Base-by-base conservation (phyloP, 2,113 vertebrate species). In the human (Homo sapiens) region DNA sequence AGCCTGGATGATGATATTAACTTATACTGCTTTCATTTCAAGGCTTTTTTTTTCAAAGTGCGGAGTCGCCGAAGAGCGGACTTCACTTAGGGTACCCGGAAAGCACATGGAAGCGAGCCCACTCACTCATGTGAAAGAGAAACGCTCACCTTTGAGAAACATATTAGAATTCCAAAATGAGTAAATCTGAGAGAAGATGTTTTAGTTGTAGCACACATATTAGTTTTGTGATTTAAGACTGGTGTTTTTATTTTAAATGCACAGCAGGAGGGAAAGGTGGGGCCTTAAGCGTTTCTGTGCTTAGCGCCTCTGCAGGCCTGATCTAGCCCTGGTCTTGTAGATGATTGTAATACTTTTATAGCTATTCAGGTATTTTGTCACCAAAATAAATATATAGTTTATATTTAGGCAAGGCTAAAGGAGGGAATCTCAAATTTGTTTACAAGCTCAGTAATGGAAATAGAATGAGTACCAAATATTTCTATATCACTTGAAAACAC, bases 401-500 rank as follows among this genome's bases (percentile, higher is more conserved):
- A 92, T 32, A 78, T 80, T 82, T 66, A 86, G 72, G 59, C n/a
- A 97, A 94, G 22, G 9, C 11, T 73, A 89, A 97, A 93, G 68
- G 57, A 25, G 7, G 40, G 82, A 89, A 94, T 96, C 87, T 91
- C 38, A 85, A 93, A 61, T 87, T 43, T 57, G 57, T 72, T 93
- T 85, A 78, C 75, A 93, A 94, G 57, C 50, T 70, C 57, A 45
- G 10, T 30, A 35, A 88, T 73, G 17, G 75, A 76, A 83, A 64
- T 40, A 90, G 70, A 97, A 81, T 83, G 84, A 92, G 81, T 78
- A 79, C 57, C 35, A 50, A 94, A 85, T 0, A 1, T 87, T 98
- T 97, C 78, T 80, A 79, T 97, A 97, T 98, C 96, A 97, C 96
- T 97, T 98, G 96, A 98, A 97, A 98, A 97, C 89, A 92, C 57